Evolutionary conservation across 1,140 invertebrate species (phyloP).

Genomic region (Rhagoletis pomonella): DNA sequence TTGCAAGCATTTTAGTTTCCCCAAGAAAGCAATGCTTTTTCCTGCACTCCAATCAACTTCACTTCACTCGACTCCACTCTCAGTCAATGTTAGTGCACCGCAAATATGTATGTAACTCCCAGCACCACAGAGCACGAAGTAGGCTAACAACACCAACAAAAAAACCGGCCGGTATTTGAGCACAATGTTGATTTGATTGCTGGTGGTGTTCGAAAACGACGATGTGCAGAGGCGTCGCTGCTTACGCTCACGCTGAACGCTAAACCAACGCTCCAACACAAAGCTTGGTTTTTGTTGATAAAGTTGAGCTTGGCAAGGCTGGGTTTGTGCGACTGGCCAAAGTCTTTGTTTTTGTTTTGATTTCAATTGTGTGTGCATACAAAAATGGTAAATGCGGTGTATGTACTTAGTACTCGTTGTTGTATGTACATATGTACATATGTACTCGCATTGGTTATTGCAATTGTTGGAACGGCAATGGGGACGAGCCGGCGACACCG

Average conservation of each 20-base stretch:
- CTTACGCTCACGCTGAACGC: neutral
- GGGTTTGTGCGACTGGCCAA: neutral
- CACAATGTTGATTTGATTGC: neutral
- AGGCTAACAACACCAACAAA: neutral
- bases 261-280: neutral
- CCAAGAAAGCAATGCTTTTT: neutral
- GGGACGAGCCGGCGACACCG: neutral
- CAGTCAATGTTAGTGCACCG: constrained; percentile 1
- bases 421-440: neutral
- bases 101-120: neutral
- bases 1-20: neutral
- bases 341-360: neutral
- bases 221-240: constrained; percentile 19
- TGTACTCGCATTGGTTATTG: neutral
- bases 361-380: neutral
- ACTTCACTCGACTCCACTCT: neutral
- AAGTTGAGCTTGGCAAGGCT: neutral
- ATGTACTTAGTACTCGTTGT: neutral
- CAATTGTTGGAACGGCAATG: constrained; percentile 38
- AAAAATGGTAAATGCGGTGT: neutral
- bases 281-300: constrained; percentile 26
- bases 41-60: constrained; percentile 11
- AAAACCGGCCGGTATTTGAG: constrained; percentile 41
- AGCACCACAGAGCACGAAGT: constrained; percentile 3
- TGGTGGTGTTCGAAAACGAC: neutral